These are phyloP conservation scores for Netelia virgata DNA, from an alignment of 2,888 invertebrate genomes.

Conservation along the genomic window DNA sequence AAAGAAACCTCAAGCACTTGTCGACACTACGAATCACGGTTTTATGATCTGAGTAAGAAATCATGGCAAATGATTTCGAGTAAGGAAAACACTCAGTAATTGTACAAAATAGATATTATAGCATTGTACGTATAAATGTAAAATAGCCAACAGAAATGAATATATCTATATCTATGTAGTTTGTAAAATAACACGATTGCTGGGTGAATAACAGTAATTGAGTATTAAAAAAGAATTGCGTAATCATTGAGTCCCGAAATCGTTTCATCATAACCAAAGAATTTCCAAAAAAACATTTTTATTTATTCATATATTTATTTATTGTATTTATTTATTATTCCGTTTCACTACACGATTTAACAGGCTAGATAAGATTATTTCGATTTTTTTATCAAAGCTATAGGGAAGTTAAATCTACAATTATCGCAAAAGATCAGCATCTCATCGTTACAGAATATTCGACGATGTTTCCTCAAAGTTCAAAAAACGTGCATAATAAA, in stretches of 20 bases:
- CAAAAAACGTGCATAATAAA: constrained; percentile 4
- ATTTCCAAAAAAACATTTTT: not conserved
- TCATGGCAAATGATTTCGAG: constrained; percentile 4
- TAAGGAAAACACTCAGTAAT: constrained; percentile 37
- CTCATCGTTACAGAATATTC: constrained; percentile 25
- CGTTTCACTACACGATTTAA: constrained; percentile 36
- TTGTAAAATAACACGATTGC: constrained; percentile 4
- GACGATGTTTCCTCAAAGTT: constrained; percentile 51
- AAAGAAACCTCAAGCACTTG: not conserved
- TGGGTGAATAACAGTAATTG: not conserved
- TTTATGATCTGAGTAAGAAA: not conserved
- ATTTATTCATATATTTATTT: constrained; percentile 37
- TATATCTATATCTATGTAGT: constrained; percentile 16
- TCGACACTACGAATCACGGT: not conserved
- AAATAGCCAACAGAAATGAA: constrained; percentile 28
- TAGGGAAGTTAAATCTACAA: constrained; percentile 15
- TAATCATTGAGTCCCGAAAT: not conserved
- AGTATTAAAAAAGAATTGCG: not conserved
- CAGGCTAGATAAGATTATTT: constrained; percentile 34
- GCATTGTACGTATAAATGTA: constrained; percentile 51
- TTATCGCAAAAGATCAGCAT: constrained; percentile 25
- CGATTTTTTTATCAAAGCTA: constrained; percentile 10
- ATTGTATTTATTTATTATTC: constrained; percentile 11
- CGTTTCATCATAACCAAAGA: not conserved
- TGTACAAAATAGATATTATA: constrained; percentile 60